phyloP scores from a whole-genome alignment of 2,888 invertebrate genomes.

The Ectemnius continuus region DNA sequence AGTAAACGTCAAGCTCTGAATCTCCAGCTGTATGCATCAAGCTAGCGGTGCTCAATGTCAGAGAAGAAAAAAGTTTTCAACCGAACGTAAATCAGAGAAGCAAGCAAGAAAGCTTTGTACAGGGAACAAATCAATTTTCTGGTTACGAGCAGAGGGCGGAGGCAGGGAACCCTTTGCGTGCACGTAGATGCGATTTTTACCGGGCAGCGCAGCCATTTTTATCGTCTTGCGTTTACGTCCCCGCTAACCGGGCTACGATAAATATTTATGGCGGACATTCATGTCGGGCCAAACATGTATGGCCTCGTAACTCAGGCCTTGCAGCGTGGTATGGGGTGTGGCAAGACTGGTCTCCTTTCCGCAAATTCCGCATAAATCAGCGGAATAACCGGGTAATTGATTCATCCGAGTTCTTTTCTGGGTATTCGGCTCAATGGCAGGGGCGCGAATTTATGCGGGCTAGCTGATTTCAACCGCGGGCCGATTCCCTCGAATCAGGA shows the following conservation, averaged over 20 bases:
- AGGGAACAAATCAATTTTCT: conserved; percentile 46
- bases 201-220: conserved; percentile 52
- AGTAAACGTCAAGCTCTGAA: too few species aligned
- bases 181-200: conserved; percentile 33
- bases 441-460: conserved; percentile 34
- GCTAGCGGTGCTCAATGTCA: too few species aligned
- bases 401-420: conserved; percentile 24
- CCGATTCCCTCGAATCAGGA: too few species aligned
- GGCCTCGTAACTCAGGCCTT: conserved; percentile 48
- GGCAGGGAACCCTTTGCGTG: conserved; percentile 10
- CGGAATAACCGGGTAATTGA: conserved; percentile 29
- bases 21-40: too few species aligned
- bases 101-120: conserved; percentile 16
- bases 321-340: too few species aligned
- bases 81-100: conserved; percentile 19
- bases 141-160: conserved; percentile 31
- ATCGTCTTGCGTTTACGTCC: conserved; percentile 37
- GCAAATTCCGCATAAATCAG: conserved; percentile 20
- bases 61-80: too few species aligned
- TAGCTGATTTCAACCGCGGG: not conserved
- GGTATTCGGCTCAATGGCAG: conserved; percentile 23
- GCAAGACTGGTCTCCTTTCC: conserved; percentile 39
- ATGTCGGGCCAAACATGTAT: conserved; percentile 28
- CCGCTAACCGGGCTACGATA: conserved; percentile 42
- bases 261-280: conserved; percentile 53